Base-by-base conservation (phyloP, 2,797 vertebrate genomes). In the Thaleichthys pacificus region DNA sequence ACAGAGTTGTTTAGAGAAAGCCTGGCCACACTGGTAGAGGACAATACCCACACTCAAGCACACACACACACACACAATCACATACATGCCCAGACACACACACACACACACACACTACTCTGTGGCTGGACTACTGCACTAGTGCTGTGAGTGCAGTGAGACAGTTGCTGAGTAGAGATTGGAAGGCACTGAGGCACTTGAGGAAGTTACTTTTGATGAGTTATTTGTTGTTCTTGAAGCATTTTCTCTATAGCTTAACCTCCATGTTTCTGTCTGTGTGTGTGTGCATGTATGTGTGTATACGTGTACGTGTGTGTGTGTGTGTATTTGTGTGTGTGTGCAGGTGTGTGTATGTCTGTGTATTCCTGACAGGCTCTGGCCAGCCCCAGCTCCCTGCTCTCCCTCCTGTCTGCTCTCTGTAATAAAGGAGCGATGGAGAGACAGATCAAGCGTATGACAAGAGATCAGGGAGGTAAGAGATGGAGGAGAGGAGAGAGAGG, bases 1-100 rank as follows among this genome's bases (percentile, higher is more conserved):
- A 51, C 51, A 51, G 68, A 70, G 61, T 56, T 74, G 68, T 73
- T 5, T 30, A 4, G 21, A 57, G 12, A n/a, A 58, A 66, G 63
- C 57, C 5, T 49, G 35, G 15, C 47, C 51, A 19, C 35, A 38
- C 22, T 42, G 67, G 61, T 67, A 49, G 14, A 9, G 14, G 21
- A 26, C 14, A 5, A 35, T 26, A 63, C 26, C 21, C 38, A 32
- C 38, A 49, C 60, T 47, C 69, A 71, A 69, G 5, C 70, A 73
- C n/a, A 49, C 14, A 56, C 70, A 73, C n/a, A 49, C 14, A 56
- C 51, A 22, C 11, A 1, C 64, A 49, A 42, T 4, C 64, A 14
- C 64, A 49, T 14, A 49, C 42, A 5, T n/a, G 15, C 22, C 14
- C 42, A 47, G 19, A 35, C 35, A 47, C 38, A 51, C 42, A 21